A percentile compares a stretch with the other conserved stretches of the same genome.
These are phyloP conservation scores for Neodiprion virginianus DNA, from an alignment of 1,140 invertebrate species.

Conservation along the genomic window DNA sequence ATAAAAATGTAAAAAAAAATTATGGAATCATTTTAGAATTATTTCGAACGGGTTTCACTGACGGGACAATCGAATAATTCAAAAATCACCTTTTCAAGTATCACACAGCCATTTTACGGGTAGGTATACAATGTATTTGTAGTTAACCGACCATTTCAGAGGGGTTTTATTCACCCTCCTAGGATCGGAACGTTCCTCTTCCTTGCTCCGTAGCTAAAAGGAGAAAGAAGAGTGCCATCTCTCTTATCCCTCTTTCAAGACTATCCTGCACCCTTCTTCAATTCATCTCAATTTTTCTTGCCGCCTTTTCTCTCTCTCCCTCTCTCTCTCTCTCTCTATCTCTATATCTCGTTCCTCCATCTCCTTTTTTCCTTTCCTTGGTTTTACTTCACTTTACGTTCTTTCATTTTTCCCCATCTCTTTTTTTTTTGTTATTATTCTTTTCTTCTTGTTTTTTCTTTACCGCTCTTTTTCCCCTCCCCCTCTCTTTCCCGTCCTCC, in stretches of 20 bases:
- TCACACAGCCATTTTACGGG: no score
- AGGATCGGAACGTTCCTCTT: no score
- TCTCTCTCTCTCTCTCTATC: constrained; percentile 29
- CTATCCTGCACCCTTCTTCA: constrained; percentile 19
- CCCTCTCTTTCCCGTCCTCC: constrained; percentile 6
- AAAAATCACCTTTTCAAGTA: no score
- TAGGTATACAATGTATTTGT: no score
- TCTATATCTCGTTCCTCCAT: constrained; percentile 31
- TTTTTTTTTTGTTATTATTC: background rate
- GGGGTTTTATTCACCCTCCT: background rate
- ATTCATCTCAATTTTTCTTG: constrained; percentile 56
- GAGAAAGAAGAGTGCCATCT: background rate
- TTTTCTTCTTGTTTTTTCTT: constrained; percentile 23
- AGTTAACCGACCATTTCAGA: background rate
- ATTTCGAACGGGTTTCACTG: no score
- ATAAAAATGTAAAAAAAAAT: no score
- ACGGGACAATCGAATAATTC: no score
- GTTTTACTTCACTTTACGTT: no score
- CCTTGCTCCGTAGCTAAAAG: background rate
- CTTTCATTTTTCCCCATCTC: background rate
- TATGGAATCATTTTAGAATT: no score
- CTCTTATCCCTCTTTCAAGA: background rate
- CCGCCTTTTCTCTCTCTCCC: constrained; percentile 25
- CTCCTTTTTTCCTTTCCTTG: constrained; percentile 23
- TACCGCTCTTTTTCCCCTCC: constrained; percentile 25